A percentile compares a stretch with the other conserved stretches of the same genome.
Conservation (phyloP, 2,797 vertebrate species). For the Chrosomus eos region DNA sequence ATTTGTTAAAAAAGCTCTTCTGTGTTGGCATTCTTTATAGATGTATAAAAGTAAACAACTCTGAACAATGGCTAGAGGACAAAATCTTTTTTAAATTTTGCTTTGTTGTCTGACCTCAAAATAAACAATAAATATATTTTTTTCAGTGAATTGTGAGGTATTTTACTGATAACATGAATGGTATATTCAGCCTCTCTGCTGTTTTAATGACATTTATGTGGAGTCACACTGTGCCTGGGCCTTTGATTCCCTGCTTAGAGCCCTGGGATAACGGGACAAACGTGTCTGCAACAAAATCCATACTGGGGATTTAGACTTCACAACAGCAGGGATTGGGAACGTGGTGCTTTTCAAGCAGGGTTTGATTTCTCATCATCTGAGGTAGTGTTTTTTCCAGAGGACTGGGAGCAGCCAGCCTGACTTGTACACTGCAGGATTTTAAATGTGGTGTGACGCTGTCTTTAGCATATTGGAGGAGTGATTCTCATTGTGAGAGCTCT, state of each 20-base stretch:
- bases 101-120: too few species aligned
- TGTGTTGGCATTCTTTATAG: too few species aligned
- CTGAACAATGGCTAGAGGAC: too few species aligned
- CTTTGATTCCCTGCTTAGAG: slow-evolving; percentile 55
- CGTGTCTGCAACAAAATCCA: slow-evolving; percentile 50
- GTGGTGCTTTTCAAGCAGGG: slow-evolving; percentile 39
- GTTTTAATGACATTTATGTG: background rate
- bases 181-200: background rate
- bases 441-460: slow-evolving; percentile 58
- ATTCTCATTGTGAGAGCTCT: too few species aligned
- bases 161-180: background rate
- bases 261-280: slow-evolving; percentile 12
- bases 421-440: slow-evolving; percentile 65
- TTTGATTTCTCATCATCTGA: slow-evolving; percentile 53
- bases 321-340: slow-evolving; percentile 29
- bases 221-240: slow-evolving; percentile 12
- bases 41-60: too few species aligned
- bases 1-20: too few species aligned
- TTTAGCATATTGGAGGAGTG: slow-evolving; percentile 48
- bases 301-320: slow-evolving; percentile 49
- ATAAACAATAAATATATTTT: background rate
- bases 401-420: slow-evolving; percentile 41
- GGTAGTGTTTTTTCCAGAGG: slow-evolving; percentile 43
- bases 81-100: too few species aligned
- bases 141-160: background rate